Evolutionary conservation across 2,797 vertebrate genomes (phyloP).

Genomic region (Mormyrus proboscirostris): DNA sequence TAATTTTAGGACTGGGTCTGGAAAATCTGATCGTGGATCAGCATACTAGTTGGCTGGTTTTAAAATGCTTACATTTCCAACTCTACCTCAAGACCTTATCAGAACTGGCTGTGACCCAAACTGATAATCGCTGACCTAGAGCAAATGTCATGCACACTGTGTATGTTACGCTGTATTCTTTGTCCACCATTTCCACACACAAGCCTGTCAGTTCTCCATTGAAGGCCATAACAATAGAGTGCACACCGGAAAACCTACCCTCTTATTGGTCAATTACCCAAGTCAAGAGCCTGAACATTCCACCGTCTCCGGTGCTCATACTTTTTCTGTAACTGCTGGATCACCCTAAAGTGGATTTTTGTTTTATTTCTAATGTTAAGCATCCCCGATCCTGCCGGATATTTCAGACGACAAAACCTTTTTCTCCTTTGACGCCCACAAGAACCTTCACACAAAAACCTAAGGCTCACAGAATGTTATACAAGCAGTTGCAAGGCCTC

Average conservation of each 20-base stretch:
- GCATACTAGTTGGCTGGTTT: background rate
- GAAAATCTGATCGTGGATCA: background rate
- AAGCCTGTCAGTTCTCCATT: background rate
- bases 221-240: background rate
- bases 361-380: background rate
- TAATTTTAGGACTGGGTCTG: background rate
- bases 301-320: background rate
- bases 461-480: background rate
- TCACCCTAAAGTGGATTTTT: background rate
- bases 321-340: background rate
- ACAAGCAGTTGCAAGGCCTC: background rate
- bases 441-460: background rate
- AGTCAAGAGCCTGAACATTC: background rate
- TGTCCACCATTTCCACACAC: background rate
- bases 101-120: background rate
- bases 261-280: background rate
- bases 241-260: background rate
- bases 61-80: background rate
- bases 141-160: background rate
- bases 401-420: background rate
- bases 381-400: background rate
- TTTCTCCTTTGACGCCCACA: background rate
- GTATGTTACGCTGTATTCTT: background rate
- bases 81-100: background rate
- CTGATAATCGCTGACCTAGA: background rate